Evolutionary conservation across 1,140 invertebrate species (phyloP).

Genomic region (Heliconius eleuchia): DNA sequence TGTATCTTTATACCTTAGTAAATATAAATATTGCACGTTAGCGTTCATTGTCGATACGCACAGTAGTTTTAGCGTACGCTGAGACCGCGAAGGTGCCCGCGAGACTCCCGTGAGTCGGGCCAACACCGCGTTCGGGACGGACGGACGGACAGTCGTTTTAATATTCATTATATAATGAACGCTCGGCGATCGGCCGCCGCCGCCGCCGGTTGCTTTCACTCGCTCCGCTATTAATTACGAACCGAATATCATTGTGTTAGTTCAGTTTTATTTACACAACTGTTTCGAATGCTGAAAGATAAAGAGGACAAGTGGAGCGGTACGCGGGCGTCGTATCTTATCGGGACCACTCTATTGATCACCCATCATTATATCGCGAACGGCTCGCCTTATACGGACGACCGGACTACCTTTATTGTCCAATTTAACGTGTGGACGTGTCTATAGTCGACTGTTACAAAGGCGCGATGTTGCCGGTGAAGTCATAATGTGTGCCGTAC

Average conservation of each 20-base stretch:
- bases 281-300: slow-evolving; percentile 75
- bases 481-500: slow-evolving; percentile 76
- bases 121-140: slow-evolving; percentile 68
- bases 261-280: slow-evolving; percentile 75
- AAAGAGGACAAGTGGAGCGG: slow-evolving; percentile 68
- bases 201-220: slow-evolving; percentile 70
- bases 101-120: slow-evolving; percentile 39
- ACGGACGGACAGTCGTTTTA: slow-evolving; percentile 51
- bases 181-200: slow-evolving; percentile 55
- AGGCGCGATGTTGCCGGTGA: slow-evolving; percentile 75
- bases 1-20: slow-evolving; percentile 34
- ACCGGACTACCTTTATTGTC: slow-evolving; percentile 74
- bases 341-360: slow-evolving; percentile 75
- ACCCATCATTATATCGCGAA: slow-evolving; percentile 73
- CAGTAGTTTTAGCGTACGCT: slow-evolving; percentile 42
- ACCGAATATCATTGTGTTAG: slow-evolving; percentile 65
- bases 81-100: slow-evolving; percentile 43
- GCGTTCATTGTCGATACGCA: slow-evolving; percentile 45
- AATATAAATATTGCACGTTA: slow-evolving; percentile 38
- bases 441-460: slow-evolving; percentile 58
- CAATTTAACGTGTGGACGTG: slow-evolving; percentile 74
- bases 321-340: slow-evolving; percentile 71
- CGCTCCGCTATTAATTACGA: slow-evolving; percentile 66
- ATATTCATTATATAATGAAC: slow-evolving; percentile 78
- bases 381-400: slow-evolving; percentile 71